Base-by-base conservation (phyloP, 2,888 invertebrate species). In the Andrena bucephala region DNA sequence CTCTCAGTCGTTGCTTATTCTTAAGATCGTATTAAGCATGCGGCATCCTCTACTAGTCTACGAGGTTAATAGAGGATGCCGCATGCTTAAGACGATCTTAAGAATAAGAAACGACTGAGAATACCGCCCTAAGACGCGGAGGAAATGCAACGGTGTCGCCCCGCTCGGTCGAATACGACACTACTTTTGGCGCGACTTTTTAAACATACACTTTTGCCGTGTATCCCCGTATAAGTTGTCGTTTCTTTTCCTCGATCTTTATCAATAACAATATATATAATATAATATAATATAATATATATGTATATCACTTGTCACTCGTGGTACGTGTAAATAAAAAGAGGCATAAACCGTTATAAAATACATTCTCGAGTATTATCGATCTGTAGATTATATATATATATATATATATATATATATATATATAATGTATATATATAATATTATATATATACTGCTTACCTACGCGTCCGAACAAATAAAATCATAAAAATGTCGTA, bases 331-430 rank as follows among this genome's bases (percentile, higher is more conserved):
- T 93, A 93, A 93, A 94, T 92, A 92, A 94, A 93, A 93, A 92
- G 92, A 92, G 91, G 93, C 93, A 93, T 94, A 94, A 94, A 94
- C 90, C 92, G 92, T 94, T 94, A 94, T 93, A 94, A 94, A 94
- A 94, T 94, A 94, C 93, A 94, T 94, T 93, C 90, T 92, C 92
- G 92, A 93, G 93, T 93, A 93, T 93, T 92, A 92, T 92, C 89
- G 91, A 86, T 88, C 89, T 91, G 87, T 90, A 84, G 81, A 89
- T 86, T 85, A 88, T 90, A 87, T 78, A 85, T 81, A 85, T 84
- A 70, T 72, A 33, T n/a, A 29, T 31, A 54, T 80, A 74, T 84
- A 83, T 84, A 84, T 84, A 59, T 48, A 10, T 60, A 20, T 73
- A 84, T 81, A 80, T 83, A 85, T 86, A 87, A 20, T 20, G 20